These are phyloP conservation scores for Australoheros scitulus DNA, from an alignment of 2,113 vertebrate species.

Conservation along the genomic window DNA sequence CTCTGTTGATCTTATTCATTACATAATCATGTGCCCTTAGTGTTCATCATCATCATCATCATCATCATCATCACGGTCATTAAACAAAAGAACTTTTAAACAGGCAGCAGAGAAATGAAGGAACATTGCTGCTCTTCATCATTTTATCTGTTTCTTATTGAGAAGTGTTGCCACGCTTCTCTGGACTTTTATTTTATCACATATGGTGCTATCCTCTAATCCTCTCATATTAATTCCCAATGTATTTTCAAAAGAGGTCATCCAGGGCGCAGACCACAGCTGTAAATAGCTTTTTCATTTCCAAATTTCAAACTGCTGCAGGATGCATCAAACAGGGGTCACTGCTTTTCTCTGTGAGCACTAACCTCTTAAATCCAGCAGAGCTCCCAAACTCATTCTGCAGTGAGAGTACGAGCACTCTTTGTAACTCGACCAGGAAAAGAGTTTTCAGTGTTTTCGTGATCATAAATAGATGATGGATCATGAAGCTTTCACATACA, in stretches of 20 bases:
- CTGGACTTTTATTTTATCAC: not conserved
- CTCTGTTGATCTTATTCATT: not conserved
- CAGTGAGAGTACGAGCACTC: not conserved
- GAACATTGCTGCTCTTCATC: not conserved
- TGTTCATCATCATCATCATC: not conserved
- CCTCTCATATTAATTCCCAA: not conserved
- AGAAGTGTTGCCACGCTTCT: not conserved
- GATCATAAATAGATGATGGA: not conserved
- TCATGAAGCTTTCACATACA: not conserved
- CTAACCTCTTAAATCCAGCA: not conserved
- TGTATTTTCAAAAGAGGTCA: conserved; percentile 16
- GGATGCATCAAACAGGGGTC: not conserved
- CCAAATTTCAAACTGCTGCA: not conserved
- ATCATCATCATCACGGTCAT: not conserved
- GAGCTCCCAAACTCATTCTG: not conserved
- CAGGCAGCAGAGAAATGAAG: not conserved
- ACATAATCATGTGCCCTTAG: not conserved
- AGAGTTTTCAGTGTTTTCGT: not conserved
- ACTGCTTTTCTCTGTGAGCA: not conserved
- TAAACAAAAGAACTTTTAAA: not conserved
- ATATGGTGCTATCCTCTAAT: conserved; percentile 7
- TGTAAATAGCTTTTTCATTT: conserved; percentile 15
- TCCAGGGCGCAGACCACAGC: not conserved
- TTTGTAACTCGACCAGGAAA: not conserved
- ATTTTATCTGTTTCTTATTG: not conserved